Evolutionary conservation across 37 sponge, comb jelly and placozoan species (phyloP).

Genomic region (Spongilla lacustris): DNA sequence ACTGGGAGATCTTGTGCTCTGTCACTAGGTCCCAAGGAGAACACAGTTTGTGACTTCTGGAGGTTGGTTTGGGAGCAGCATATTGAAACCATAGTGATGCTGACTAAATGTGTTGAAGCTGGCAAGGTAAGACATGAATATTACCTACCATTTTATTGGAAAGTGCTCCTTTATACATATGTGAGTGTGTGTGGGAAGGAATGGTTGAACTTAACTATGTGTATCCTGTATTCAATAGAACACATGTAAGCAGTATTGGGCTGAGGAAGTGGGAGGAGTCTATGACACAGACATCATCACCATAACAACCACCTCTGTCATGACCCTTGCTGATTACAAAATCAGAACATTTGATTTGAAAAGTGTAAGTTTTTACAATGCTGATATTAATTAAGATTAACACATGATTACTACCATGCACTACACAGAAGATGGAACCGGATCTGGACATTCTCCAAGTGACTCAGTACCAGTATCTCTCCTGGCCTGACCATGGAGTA

Average conservation of each 20-base stretch:
- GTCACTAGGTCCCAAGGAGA: constrained; percentile 45
- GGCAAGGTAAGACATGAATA: constrained; percentile 56
- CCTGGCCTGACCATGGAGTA: constrained; percentile 79
- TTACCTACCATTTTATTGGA: background rate
- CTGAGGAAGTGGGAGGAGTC: constrained; percentile 68
- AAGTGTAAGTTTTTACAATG: constrained; percentile 38
- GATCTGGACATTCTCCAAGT: constrained; percentile 22
- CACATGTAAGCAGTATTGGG: constrained; percentile 95
- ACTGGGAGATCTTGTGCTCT: background rate
- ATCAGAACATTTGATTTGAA: constrained; percentile 57
- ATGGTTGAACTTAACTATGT: background rate
- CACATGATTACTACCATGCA: background rate
- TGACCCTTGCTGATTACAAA: constrained; percentile 76
- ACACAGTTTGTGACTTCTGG: constrained; percentile 68
- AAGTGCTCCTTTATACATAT: background rate
- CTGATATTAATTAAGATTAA: background rate
- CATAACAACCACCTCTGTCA: constrained; percentile 52
- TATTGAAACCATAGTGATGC: constrained; percentile 62
- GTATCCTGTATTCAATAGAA: constrained; percentile 18
- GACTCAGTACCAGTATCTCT: constrained; percentile 63
- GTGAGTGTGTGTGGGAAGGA: no score
- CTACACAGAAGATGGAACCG: constrained; percentile 7
- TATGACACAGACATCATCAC: constrained; percentile 24
- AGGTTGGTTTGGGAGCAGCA: constrained; percentile 70
- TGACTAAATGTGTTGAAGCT: constrained; percentile 63